Evolutionary conservation across 2,113 vertebrate species (phyloP).

Genomic region (Channa maculata): DNA sequence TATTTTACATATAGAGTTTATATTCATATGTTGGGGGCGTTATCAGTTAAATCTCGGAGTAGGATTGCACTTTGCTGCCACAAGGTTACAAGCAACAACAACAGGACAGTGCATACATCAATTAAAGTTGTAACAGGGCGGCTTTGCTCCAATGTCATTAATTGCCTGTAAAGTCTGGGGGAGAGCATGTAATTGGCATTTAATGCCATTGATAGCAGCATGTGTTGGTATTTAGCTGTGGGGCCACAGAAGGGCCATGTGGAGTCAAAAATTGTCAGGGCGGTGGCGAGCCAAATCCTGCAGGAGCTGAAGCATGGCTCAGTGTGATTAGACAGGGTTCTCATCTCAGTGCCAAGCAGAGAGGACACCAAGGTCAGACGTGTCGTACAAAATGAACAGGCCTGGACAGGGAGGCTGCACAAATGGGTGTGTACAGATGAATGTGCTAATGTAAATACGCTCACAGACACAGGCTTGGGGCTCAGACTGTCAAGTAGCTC

Average conservation of each 20-base stretch:
- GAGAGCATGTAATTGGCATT: conserved; percentile 76
- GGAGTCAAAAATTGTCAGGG: conserved; percentile 63
- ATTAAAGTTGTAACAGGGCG: conserved; percentile 45
- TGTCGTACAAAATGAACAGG: conserved; percentile 33
- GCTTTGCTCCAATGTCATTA: conserved; percentile 56
- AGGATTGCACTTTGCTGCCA: conserved; percentile 7
- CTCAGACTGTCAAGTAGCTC: conserved; percentile 7
- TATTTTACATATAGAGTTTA: too few relatives aligned
- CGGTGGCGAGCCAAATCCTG: conserved; percentile 70
- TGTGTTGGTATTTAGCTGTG: conserved; percentile 74
- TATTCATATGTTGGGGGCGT: too few relatives aligned
- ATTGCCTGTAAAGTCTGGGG: conserved; percentile 65
- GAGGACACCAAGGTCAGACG: conserved; percentile 71
- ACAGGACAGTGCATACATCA: conserved; percentile 32
- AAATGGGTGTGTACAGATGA: neutral
- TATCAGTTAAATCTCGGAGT: neutral
- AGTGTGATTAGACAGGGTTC: conserved; percentile 68
- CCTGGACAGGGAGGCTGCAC: conserved; percentile 3
- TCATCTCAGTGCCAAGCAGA: conserved; percentile 63
- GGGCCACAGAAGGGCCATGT: conserved; percentile 61
- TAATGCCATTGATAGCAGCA: conserved; percentile 72
- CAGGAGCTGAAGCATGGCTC: conserved; percentile 68
- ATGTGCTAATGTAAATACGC: conserved; percentile 17
- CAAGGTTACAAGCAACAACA: conserved; percentile 31
- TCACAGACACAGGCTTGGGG: neutral